phyloP scores from a whole-genome alignment of 2,888 invertebrate genomes.

The Apomyelois bistriatella region DNA sequence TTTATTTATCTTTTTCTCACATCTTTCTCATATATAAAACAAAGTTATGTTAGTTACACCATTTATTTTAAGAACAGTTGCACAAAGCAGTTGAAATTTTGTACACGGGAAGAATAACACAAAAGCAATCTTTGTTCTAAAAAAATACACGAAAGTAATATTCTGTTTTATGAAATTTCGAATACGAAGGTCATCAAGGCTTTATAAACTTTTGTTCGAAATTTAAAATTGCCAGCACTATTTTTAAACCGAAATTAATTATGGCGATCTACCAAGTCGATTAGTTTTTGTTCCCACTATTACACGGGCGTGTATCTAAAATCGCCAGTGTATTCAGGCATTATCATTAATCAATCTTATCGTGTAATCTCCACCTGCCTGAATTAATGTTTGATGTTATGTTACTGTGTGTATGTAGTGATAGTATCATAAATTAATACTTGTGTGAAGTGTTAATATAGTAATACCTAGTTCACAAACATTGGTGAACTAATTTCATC shows the following conservation, averaged over 20 bases:
- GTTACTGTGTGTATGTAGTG: not conserved
- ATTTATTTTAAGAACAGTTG: too few species aligned
- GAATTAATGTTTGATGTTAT: constrained; percentile 8
- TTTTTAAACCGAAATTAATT: not conserved
- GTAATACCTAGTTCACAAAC: not conserved
- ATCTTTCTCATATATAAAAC: too few species aligned
- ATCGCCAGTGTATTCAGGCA: constrained; percentile 3
- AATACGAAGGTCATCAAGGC: too few species aligned
- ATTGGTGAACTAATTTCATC: too few species aligned
- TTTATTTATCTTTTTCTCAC: too few species aligned
- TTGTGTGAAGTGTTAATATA: constrained; percentile 5
- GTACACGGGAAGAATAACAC: too few species aligned
- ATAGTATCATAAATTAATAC: not conserved
- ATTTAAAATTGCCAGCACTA: not conserved
- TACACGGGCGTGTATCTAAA: constrained; percentile 8
- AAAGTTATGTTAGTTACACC: too few species aligned
- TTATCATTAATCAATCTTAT: constrained; percentile 10
- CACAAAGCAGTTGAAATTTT: too few species aligned
- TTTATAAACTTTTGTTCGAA: not conserved
- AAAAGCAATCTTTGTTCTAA: too few species aligned
- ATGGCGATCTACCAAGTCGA: not conserved
- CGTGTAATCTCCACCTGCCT: constrained; percentile 8
- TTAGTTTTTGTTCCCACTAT: constrained; percentile 6
- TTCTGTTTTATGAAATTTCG: too few species aligned
- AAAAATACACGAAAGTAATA: too few species aligned